These are phyloP conservation scores for Pluvianellus socialis DNA, from an alignment of 2,113 vertebrate species.

Conservation along the genomic window DNA sequence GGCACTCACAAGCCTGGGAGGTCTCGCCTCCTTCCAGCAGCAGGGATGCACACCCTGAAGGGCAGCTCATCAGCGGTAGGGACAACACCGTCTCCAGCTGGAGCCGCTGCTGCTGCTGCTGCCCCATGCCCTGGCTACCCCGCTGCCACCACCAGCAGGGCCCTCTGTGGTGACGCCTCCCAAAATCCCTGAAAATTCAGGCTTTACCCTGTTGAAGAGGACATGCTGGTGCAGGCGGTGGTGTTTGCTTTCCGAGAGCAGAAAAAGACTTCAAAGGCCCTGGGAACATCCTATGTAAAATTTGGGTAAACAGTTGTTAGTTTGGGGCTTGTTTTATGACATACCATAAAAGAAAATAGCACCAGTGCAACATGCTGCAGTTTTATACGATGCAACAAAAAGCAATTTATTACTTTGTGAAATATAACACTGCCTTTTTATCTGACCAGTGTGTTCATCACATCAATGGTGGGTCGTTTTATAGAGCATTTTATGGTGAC, in stretches of 20 bases:
- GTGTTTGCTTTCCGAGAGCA: not conserved
- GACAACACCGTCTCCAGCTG: fast-evolving
- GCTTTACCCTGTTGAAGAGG: not conserved
- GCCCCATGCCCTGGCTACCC: fast-evolving
- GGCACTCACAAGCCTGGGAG: not conserved
- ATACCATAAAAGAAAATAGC: not conserved
- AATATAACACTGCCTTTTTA: not conserved
- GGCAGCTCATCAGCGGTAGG: not conserved
- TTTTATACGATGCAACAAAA: not conserved
- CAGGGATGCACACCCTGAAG: fast-evolving
- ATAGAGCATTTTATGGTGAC: not conserved
- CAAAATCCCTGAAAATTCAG: not conserved
- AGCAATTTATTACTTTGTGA: not conserved
- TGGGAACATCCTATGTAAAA: not conserved
- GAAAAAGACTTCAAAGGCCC: not conserved
- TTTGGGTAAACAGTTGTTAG: not conserved
- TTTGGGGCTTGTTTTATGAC: not conserved
- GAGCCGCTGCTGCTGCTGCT: not conserved
- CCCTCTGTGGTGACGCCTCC: fast-evolving
- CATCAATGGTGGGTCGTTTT: not conserved
- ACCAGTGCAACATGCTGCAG: not conserved
- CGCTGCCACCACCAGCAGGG: fast-evolving
- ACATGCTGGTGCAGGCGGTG: fast-evolving
- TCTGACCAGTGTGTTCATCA: not conserved
- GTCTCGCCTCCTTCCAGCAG: not conserved